A percentile compares a stretch with the other conserved stretches of the same genome.
Evolutionary conservation across 2,113 vertebrate genomes (phyloP).

Genomic region (Hipposideros armiger): DNA sequence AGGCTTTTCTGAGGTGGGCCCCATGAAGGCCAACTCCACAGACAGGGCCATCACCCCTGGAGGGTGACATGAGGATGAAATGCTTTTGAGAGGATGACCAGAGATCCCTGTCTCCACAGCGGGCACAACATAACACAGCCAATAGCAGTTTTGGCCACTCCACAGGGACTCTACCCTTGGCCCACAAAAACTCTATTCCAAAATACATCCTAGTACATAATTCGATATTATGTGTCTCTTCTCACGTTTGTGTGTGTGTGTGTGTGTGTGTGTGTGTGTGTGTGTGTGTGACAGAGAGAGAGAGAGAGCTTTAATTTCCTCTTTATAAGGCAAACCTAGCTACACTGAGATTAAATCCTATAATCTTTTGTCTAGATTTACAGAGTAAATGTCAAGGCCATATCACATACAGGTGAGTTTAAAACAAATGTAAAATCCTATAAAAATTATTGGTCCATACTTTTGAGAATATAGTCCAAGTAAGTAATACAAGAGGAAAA

Average conservation of each 20-base stretch:
- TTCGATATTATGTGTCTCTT: not conserved
- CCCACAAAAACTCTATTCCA: not conserved
- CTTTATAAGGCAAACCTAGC: not conserved
- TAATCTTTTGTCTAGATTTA: not conserved
- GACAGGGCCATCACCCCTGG: not conserved
- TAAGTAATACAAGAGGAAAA: not conserved
- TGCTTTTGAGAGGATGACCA: not conserved
- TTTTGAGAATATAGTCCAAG: not conserved
- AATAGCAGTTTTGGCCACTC: not conserved
- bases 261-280: not conserved
- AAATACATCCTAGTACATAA: not conserved
- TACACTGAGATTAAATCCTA: not conserved
- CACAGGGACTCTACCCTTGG: not conserved
- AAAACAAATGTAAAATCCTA: not conserved
- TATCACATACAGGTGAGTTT: not conserved
- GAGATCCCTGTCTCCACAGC: not conserved
- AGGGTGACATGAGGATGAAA: not conserved
- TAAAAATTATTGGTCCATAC: not conserved
- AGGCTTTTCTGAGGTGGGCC: not conserved
- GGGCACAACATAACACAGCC: not conserved
- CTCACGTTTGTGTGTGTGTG: not conserved
- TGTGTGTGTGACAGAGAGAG: not conserved
- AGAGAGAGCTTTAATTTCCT: not conserved
- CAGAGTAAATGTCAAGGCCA: constrained; percentile 30
- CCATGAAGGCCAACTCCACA: not conserved